Base-by-base conservation (phyloP, 2,888 invertebrate species). In the Protodeltote pygarga region DNA sequence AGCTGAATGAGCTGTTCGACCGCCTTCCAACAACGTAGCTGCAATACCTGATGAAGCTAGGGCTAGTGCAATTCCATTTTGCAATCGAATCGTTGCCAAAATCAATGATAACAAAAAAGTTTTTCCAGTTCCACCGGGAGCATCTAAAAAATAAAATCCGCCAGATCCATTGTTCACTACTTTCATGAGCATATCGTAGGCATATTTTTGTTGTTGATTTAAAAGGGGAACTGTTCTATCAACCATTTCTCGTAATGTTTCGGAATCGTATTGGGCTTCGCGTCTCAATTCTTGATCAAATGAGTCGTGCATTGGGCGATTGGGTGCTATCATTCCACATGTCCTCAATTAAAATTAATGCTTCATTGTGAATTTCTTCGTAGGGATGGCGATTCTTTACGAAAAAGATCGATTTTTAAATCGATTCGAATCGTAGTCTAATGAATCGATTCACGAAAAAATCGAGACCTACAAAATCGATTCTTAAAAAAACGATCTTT, bases 171-270 rank as follows among this genome's bases (percentile, higher is more conserved):
- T 37, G 28, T 47, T 47, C 16, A 44, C 32, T 42, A 42, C 58
- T 49, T 51, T 45, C 35, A 60, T 60, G 1, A 51, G 45, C 16
- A 29, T 46, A 14, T 60, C 51, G 16, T 35, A 57, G 11, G 20
- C 57, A 50, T 47, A 47, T 32, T 53, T 59, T 41, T 52, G 55
- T 52, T 57, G 42, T 32, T 64, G 11, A 46, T 53, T 64, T 37
- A 46, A 46, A 17, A 46, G 41, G 11, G 39, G 49, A 59, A 49
- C 15, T 2, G 10, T 60, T 41, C 13, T 25, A 10, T 15, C 3
- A 42, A 42, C 23, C 1, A 14, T 19, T 48, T 53, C 38, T 44
- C 5, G 4, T 11, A 52, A 46, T 15, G 41, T 3, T 8, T 52
- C n/a, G 16, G 23, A 14, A 47, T 52, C 48, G 11, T 54, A 41